Evolutionary conservation across 1,140 invertebrate genomes (phyloP), one percentile per base, ranked within the genome.

Genomic region (Oryctes rhinoceros): DNA sequence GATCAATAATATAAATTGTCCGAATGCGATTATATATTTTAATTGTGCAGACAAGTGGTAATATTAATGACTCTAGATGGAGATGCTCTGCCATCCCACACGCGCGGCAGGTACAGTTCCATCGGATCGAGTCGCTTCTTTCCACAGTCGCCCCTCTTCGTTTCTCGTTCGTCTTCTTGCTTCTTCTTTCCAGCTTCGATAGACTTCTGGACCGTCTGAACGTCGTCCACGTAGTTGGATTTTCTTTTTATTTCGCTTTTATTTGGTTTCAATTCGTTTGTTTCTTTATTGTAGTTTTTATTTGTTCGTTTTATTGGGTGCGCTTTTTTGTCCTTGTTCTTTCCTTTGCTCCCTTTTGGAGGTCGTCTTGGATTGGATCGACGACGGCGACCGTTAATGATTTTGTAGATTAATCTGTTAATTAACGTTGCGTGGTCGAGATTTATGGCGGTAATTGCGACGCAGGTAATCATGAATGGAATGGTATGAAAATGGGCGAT

Each of bases 11-110:
- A 87, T 86, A 86, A 86, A 86, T 86, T 85, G 86, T 85, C 85
- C 83, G 84, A 86, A 86, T 85, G 81, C 85, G 85, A 87, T 86
- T 87, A 86, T 87, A 87, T 87, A 87, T 87, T 87, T 87, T 87
- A 87, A 87, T 87, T 87, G 86, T 87, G 85, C 81, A 84, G 86
- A 87, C 86, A 87, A 85, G 85, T 84, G 86, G 84, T 84, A 82
- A 85, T 85, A 87, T 87, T 86, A 87, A 87, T 87, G 86, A 84
- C 84, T 80, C 81, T 81, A 79, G 81, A 79, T 59, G 80, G 84
- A 82, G 78, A 82, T 81, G 79, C 78, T 82, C 65, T 71, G 80
- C 79, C 81, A 75, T 76, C 83, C 84, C 86, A 85, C 86, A 85
- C 86, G 84, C 84, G 80, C 84, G 76, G 76, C 85, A 84, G 85